Evolutionary conservation across 2,888 invertebrate species (phyloP).

Genomic region (Apeira syringaria): DNA sequence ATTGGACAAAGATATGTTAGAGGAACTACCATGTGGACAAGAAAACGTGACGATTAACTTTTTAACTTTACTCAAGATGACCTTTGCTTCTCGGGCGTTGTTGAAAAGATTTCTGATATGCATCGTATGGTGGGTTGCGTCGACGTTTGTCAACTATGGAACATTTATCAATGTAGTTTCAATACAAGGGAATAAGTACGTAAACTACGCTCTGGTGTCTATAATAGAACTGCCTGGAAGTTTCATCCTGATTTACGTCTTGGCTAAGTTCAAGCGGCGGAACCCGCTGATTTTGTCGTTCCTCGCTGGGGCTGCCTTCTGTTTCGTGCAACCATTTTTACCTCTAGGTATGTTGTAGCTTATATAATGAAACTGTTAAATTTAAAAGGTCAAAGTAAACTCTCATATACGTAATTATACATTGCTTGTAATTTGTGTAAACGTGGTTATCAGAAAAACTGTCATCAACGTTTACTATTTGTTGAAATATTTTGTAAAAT

Average conservation of each 20-base stretch:
- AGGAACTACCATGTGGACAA: conserved; percentile 37
- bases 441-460: no score
- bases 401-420: no score
- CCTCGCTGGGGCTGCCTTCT: conserved; percentile 80
- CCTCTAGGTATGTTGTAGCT: conserved; percentile 72
- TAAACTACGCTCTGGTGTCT: conserved; percentile 87
- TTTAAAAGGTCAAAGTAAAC: no score
- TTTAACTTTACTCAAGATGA: conserved; percentile 45
- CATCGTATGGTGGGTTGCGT: conserved; percentile 80
- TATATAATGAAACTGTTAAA: no score
- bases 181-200: conserved; percentile 88
- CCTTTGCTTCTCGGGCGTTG: conserved; percentile 55
- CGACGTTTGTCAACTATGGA: conserved; percentile 90
- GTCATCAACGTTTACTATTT: no score
- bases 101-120: conserved; percentile 61
- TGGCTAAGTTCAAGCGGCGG: conserved; percentile 81
- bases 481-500: no score
- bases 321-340: conserved; percentile 83
- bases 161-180: conserved; percentile 89
- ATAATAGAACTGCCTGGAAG: conserved; percentile 84
- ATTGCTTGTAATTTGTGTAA: no score
- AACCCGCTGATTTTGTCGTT: conserved; percentile 79
- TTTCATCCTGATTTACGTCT: conserved; percentile 77
- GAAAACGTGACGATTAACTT: conserved; percentile 43
- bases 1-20: conserved; percentile 47